Percentiles rank a stretch among this genome's conserved stretches.
These are phyloP conservation scores for Anas flavirostris DNA, from an alignment of 2,797 vertebrate species.

Conservation along the genomic window DNA sequence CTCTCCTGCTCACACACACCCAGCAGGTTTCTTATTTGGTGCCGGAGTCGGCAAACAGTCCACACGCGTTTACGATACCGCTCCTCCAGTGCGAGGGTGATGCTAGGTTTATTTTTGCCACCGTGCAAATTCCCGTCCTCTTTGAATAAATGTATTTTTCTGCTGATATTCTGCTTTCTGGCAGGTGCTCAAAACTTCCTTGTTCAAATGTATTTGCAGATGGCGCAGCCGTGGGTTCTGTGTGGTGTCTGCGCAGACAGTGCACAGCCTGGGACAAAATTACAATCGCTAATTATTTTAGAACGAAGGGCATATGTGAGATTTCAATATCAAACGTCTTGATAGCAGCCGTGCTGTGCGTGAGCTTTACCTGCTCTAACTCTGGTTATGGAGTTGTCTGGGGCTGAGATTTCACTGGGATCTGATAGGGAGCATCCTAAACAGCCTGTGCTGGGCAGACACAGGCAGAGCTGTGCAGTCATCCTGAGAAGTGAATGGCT, in stretches of 20 bases:
- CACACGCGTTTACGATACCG: background rate
- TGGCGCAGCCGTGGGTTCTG: slow-evolving; percentile 27
- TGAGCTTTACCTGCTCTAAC: background rate
- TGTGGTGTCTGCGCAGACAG: slow-evolving; percentile 6
- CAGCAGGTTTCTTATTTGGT: background rate
- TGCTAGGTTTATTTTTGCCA: slow-evolving; percentile 47
- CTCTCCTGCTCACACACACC: background rate
- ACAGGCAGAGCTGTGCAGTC: background rate
- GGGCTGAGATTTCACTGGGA: background rate
- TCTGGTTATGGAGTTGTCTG: background rate
- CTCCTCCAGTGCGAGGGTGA: background rate
- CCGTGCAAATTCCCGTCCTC: slow-evolving; percentile 50
- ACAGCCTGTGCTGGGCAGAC: background rate
- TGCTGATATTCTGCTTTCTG: slow-evolving; percentile 45
- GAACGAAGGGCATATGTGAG: slow-evolving; percentile 11
- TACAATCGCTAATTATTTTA: slow-evolving; percentile 42
- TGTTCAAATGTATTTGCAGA: slow-evolving; percentile 54
- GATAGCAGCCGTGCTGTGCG: background rate
- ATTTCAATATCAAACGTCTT: slow-evolving; percentile 32
- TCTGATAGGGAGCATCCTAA: background rate
- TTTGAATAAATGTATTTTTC: slow-evolving; percentile 52
- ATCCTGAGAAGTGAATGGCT: background rate
- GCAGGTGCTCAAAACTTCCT: slow-evolving; percentile 53
- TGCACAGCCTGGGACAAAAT: slow-evolving; percentile 41
- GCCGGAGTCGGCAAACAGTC: slow-evolving; percentile 1